Evolutionary conservation across 2,113 vertebrate species (phyloP), one percentile per base, ranked within the genome.

Genomic region (Platichthys flesus): DNA sequence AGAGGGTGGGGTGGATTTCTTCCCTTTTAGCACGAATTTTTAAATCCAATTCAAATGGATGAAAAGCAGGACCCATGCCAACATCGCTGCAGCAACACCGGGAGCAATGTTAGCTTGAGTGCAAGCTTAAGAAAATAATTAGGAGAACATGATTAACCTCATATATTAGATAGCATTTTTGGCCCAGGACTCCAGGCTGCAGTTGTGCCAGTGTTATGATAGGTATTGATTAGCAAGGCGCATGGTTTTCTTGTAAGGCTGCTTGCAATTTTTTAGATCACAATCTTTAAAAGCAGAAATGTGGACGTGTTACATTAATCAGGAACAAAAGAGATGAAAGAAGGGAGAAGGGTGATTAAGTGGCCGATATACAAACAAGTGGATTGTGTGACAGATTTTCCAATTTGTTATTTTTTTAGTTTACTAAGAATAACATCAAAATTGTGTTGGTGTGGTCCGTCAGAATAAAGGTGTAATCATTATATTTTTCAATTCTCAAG

Each of bases 161-260:
- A 71, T 82, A 66, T 76, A 83, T 89, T 74, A 78, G 82, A 89
- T 83, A 74, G 83, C 63, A 58, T 79, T 85, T 74, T 86, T 84
- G 79, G 85, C 79, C 71, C n/a, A 2, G 13, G 18, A 37, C 71
- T 72, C 60, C n/a, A 24, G 60, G 69, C 70, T 74, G 65, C 28
- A 65, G 57, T 67, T 63, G 63, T 81, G 67, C 47, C 54, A 65
- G 35, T 59, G 68, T 73, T 78, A 56, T 82, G 78, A 85, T 79
- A 40, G 40, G 45, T 83, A 79, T 83, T 79, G 78, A 84, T 83
- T 74, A 84, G 81, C 71, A 72, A 76, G 70, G 60, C 74, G 63
- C 51, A 64, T 67, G 67, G 40, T 78, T 78, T 77, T 81, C 42
- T 63, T 68, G 40, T 69, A 23, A 73, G 73, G 66, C 70, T 63